phyloP scores from a whole-genome alignment of 2,888 invertebrate genomes.

The Ceraclea dissimilis region DNA sequence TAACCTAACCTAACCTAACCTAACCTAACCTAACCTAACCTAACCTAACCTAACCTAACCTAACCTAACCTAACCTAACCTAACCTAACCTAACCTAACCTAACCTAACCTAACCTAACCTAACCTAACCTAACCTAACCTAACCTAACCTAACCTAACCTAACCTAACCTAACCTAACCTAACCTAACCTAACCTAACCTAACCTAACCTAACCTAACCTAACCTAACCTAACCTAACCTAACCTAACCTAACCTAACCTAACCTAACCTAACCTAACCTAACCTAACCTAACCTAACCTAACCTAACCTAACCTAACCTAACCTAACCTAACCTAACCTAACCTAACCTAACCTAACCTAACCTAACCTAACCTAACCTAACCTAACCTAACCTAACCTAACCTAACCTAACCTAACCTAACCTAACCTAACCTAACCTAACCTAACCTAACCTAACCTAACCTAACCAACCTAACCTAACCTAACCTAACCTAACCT shows the following conservation, averaged over 20 bases:
- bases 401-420: constrained; percentile 2
- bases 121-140: constrained; percentile 19
- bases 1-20: constrained; percentile 25
- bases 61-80: constrained; percentile 17
- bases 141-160: constrained; percentile 18
- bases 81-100: constrained; percentile 21
- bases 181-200: constrained; percentile 23
- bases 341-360: constrained; percentile 18
- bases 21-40: constrained; percentile 24
- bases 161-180: constrained; percentile 18
- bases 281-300: constrained; percentile 25
- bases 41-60: constrained; percentile 21
- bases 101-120: constrained; percentile 22
- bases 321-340: constrained; percentile 22
- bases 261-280: constrained; percentile 25
- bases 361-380: constrained; percentile 2
- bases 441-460: constrained; percentile 15
- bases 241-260: constrained; percentile 26
- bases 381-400: constrained; percentile 2
- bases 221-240: constrained; percentile 25
- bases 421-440: constrained; percentile 16
- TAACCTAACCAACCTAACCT: constrained; percentile 15
- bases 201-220: constrained; percentile 26
- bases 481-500: constrained; percentile 4
- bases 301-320: constrained; percentile 12